Evolutionary conservation across 1,140 invertebrate genomes (phyloP), one percentile per base, ranked within the genome.

Genomic region (Eciton burchellii): DNA sequence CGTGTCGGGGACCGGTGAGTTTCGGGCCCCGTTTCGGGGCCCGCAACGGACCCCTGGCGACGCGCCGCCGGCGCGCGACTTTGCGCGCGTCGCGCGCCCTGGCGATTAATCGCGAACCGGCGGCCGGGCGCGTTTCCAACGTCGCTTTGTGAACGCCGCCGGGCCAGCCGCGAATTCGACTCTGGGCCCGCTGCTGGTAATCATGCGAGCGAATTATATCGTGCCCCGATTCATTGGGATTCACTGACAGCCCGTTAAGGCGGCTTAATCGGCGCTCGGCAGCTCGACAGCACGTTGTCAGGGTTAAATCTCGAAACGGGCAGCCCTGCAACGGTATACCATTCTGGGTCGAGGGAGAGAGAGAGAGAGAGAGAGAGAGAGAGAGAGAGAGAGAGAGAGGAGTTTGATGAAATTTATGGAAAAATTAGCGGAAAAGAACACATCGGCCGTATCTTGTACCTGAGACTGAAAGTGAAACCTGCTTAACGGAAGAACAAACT

Each of bases 1-100:
- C 66, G 57, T 77, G 81, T 89, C 63, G 66, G 29, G 24, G 62
- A 29, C 63, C 81, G 62, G 77, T 89, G 86, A 86, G 70, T 86
- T 83, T 83, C 43, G 70, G 29, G 24, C 59, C 6, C 35, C 35
- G 60, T 43, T 73, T 71, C 26, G 29, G 29, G 47, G 45, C 68
- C 29, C 11, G 19, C 57, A 29, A 29, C 79, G 12, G 16, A 52
- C 26, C 19, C 59, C 21, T 5, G 49, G 35, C 26, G 4, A 76
- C 11, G 26, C 24, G 14, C 5, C 24, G n/a, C 19, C n/a, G n/a
- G n/a, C 52, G n/a, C 16, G 19, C 60, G 16, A 43, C 21, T 68
- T 68, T 66, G 24, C 35, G 21, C 35, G 35, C 35, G 35, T 35
- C 35, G 35, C 35, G 35, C 63, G 16, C 16, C 2, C 16, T 54